Base-by-base conservation (phyloP, 37 sponge, comb jelly and placozoan genomes). In the Eunapius fragilis region DNA sequence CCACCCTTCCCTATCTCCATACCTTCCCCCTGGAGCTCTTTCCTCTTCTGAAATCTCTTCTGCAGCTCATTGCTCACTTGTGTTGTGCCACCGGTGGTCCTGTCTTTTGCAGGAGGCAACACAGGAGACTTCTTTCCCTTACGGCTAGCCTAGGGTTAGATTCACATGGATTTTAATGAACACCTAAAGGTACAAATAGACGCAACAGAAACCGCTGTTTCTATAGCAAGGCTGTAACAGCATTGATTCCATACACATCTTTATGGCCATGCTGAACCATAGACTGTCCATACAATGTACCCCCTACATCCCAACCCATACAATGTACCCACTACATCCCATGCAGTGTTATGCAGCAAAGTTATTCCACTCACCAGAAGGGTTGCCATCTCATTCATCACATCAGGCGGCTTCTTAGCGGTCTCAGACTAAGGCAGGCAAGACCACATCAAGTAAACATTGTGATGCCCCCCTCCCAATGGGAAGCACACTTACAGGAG, bases 341-440 rank as follows among this genome's bases (percentile, higher is more conserved):
- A 58, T 58, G 58, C 14, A 19, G 58, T 19, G 14, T 17, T 11
- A 17, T 4, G 58, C 58, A 58, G 58, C 14, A 58, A 12, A 58
- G 6, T 58, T 58, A 13, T 41, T 41, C 3, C 3, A 9, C 91
- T 82, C 68, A 92, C 93, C 87, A 93, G 28, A 3, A 93, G 45
- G 19, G 77, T 72, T 12, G 93, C 90, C 93, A 93, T 93, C 70
- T 93, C 93, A 12, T 75, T 75, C 93, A 93, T 93, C 32, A 93
- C 79, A 31, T 69, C 87, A n/a, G n/a, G n/a, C 2, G 70, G 68
- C 3, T 75, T 45, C 24, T 28, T 80, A 26, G 48, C 50, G 33
- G 75, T 22, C 69, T 72, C 85, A 35, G 81, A 45, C 75, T 79
- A 37, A 74, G 45, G 24, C 14, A 41, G 12, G 24, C 6, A 75